Conservation (phyloP, 1,140 invertebrate species). For the Eufriesea mexicana region DNA sequence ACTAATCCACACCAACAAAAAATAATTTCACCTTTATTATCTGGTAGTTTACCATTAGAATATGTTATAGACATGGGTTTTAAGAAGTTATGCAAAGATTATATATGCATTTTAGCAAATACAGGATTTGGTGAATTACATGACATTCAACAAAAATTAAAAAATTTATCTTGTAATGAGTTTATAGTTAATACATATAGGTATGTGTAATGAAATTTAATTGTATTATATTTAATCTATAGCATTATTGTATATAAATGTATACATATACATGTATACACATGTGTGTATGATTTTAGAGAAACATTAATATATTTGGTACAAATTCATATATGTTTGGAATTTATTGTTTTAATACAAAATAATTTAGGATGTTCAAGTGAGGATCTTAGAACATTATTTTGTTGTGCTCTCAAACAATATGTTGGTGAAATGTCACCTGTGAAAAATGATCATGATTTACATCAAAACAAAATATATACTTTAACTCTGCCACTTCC, state of each 20-base stretch:
- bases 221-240: slow-evolving; percentile 11
- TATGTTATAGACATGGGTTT: slow-evolving; percentile 75
- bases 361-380: slow-evolving; percentile 69
- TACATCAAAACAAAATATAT: slow-evolving; percentile 65
- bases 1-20: slow-evolving; percentile 58
- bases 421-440: slow-evolving; percentile 68
- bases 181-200: slow-evolving; percentile 70
- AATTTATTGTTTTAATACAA: slow-evolving; percentile 75
- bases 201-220: slow-evolving; percentile 44
- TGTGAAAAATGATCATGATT: slow-evolving; percentile 58
- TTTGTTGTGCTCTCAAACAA: slow-evolving; percentile 65
- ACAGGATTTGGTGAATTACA: slow-evolving; percentile 64
- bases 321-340: slow-evolving; percentile 75
- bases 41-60: slow-evolving; percentile 72
- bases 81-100: slow-evolving; percentile 76
- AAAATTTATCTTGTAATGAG: slow-evolving; percentile 50
- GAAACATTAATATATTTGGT: slow-evolving; percentile 68
- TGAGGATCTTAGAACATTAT: slow-evolving; percentile 66
- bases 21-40: slow-evolving; percentile 57
- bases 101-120: slow-evolving; percentile 70
- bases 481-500: slow-evolving; percentile 63
- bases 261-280: not conserved
- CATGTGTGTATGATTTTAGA: slow-evolving; percentile 56
- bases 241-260: slow-evolving; percentile 10
- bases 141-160: slow-evolving; percentile 66